These are phyloP conservation scores for Molossus molossus DNA, from an alignment of 2,797 vertebrate species.

Conservation along the genomic window DNA sequence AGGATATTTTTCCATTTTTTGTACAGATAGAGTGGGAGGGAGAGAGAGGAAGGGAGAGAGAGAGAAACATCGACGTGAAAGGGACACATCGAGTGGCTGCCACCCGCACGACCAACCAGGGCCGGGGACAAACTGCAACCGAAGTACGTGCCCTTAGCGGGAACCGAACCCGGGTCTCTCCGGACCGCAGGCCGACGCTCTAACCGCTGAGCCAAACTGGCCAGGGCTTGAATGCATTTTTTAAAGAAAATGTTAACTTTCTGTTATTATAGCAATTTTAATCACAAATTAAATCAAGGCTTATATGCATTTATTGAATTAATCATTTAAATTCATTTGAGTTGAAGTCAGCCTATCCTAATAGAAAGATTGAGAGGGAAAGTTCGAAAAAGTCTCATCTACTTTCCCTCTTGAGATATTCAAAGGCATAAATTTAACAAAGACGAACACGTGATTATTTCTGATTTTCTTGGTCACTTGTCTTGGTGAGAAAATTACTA, in stretches of 20 bases:
- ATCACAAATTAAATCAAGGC: slow-evolving; percentile 54
- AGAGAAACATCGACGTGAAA: too few species aligned
- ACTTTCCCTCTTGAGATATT: slow-evolving; percentile 24
- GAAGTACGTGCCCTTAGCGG: too few species aligned
- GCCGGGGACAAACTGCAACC: too few species aligned
- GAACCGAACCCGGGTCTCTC: too few species aligned
- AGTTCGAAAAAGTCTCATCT: slow-evolving; percentile 2
- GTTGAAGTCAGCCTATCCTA: neutral
- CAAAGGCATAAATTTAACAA: slow-evolving; percentile 57
- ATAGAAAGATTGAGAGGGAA: slow-evolving; percentile 18
- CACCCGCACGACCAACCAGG: too few species aligned
- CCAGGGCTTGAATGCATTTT: slow-evolving; percentile 70
- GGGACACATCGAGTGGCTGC: too few species aligned
- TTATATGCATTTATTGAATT: slow-evolving; percentile 52
- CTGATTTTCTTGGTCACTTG: slow-evolving; percentile 21
- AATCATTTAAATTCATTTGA: slow-evolving; percentile 65
- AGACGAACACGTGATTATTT: neutral
- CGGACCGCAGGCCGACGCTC: too few species aligned
- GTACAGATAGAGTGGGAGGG: too few species aligned
- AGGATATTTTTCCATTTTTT: too few species aligned
- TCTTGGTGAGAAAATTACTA: neutral
- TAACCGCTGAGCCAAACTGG: too few species aligned
- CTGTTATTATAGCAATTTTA: slow-evolving; percentile 52
- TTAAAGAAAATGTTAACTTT: slow-evolving; percentile 54
- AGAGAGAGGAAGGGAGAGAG: too few species aligned